Conservation (phyloP, 2,113 vertebrate genomes). For the Corythaeola cristata region DNA sequence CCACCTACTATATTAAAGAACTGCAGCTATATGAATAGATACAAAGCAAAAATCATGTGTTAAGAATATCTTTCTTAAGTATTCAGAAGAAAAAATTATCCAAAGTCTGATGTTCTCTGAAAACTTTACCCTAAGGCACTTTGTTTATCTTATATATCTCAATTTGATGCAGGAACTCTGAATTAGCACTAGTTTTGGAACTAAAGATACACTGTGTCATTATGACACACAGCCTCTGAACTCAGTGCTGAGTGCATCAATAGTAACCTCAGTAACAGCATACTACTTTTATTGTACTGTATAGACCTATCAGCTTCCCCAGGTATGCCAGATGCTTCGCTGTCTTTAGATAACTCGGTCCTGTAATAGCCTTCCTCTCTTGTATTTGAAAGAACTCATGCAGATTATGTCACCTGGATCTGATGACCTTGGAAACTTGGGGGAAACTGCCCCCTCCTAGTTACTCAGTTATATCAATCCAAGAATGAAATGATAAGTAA, state of each 20-base stretch:
- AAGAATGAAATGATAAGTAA: background rate
- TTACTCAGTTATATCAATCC: background rate
- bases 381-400: background rate
- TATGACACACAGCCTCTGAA: background rate
- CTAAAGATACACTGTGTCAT: background rate
- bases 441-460: background rate
- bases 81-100: background rate
- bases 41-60: background rate
- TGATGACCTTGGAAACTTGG: background rate
- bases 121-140: background rate
- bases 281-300: background rate
- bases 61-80: background rate
- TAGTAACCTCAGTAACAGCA: background rate
- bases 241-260: background rate
- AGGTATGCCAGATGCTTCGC: background rate
- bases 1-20: background rate
- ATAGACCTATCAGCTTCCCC: background rate
- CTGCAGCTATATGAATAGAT: background rate
- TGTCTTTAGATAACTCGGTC: background rate
- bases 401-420: background rate
- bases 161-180: background rate
- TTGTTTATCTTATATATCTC: background rate
- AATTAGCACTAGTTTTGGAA: background rate
- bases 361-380: background rate
- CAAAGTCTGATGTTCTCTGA: background rate